Conservation (phyloP, 2,797 vertebrate species). For the Pantherophis alleghaniensis region DNA sequence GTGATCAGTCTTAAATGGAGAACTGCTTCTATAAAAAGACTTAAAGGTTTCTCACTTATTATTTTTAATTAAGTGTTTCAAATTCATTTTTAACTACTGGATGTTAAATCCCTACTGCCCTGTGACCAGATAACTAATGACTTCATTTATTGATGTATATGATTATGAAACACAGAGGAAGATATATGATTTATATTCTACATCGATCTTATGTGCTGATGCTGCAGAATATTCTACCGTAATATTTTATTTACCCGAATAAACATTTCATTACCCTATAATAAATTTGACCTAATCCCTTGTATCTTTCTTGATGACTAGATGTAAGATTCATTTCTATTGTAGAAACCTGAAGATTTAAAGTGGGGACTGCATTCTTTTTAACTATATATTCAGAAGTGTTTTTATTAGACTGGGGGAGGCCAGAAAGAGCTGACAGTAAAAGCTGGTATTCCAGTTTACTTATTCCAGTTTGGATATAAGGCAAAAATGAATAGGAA, state of each 20-base stretch:
- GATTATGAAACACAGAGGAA: constrained; percentile 7
- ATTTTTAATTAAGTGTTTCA: constrained; percentile 35
- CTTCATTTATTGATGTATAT: constrained; percentile 28
- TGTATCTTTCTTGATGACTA: not conserved
- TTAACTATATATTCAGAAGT: not conserved
- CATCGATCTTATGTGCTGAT: constrained; percentile 17
- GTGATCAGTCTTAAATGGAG: constrained; percentile 22
- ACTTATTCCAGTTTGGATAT: not conserved
- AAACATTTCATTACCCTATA: constrained; percentile 12
- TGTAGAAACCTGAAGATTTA: not conserved
- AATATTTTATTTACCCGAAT: constrained; percentile 7
- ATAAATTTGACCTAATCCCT: constrained; percentile 1
- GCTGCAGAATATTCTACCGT: not conserved
- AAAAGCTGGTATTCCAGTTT: not conserved
- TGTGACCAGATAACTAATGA: constrained; percentile 33
- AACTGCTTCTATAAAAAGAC: not conserved
- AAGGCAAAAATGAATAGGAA: not conserved
- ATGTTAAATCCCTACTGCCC: constrained; percentile 13
- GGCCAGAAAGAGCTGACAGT: not conserved
- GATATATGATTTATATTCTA: constrained; percentile 4
- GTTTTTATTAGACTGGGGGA: not conserved
- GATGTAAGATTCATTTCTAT: not conserved
- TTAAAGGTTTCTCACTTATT: constrained; percentile 21
- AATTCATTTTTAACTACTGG: constrained; percentile 39
- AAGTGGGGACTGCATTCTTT: not conserved